A percentile compares a stretch with the other conserved stretches of the same genome.
Evolutionary conservation across 2,113 vertebrate genomes (phyloP).

Genomic region (Leptosomus discolor): DNA sequence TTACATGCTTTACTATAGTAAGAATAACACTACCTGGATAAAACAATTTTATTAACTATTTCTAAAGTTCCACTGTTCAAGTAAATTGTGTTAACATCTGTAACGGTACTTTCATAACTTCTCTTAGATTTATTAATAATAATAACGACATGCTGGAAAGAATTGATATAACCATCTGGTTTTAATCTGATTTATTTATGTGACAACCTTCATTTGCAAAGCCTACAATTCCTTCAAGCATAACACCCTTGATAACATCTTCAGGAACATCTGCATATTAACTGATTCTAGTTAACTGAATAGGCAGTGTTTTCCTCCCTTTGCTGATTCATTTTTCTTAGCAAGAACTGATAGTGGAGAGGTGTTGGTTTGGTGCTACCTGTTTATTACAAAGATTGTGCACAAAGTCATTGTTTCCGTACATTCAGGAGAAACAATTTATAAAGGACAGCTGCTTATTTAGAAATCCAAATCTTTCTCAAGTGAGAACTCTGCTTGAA

Average conservation of each 20-base stretch:
- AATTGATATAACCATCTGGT: not conserved
- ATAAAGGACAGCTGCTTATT: not conserved
- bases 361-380: not conserved
- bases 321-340: not conserved
- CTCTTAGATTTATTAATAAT: not conserved
- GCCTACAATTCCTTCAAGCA: not conserved
- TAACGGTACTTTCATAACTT: not conserved
- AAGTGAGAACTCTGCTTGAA: not conserved
- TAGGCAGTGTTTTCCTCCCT: not conserved
- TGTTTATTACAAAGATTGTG: not conserved
- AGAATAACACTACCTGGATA: not conserved
- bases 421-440: not conserved
- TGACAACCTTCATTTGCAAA: not conserved
- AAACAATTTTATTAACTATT: not conserved
- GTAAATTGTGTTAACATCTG: not conserved
- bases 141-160: not conserved
- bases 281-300: not conserved
- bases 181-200: not conserved
- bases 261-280: not conserved
- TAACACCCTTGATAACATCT: not conserved
- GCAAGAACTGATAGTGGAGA: not conserved
- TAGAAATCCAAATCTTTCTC: not conserved
- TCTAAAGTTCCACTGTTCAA: not conserved
- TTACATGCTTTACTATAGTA: not conserved
- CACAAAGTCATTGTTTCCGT: not conserved